Conservation (phyloP, 1,140 invertebrate species). For the Phortica variegata region DNA sequence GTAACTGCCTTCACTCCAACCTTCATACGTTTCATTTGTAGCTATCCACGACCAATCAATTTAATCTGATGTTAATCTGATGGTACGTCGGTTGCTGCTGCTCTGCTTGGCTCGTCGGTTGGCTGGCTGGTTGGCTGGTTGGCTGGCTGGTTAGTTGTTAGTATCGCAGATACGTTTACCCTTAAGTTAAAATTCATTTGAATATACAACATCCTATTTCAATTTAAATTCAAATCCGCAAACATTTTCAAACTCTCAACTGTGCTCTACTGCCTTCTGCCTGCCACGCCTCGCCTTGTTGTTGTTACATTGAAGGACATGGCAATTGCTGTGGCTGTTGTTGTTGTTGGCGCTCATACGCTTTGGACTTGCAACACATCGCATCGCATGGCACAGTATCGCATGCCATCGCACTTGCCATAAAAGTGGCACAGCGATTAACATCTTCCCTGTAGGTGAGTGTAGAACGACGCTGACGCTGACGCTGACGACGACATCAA, state of each 20-base stretch:
- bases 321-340: constrained; percentile 18
- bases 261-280: constrained; percentile 14
- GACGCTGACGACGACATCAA: neutral
- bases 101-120: neutral
- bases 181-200: constrained; percentile 57
- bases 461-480: neutral
- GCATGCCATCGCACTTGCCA: too few relatives aligned
- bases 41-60: constrained; percentile 55
- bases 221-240: constrained; percentile 58
- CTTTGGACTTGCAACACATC: too few relatives aligned
- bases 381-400: too few relatives aligned
- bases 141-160: too few relatives aligned
- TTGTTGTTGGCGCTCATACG: constrained; percentile 47
- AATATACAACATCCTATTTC: constrained; percentile 57
- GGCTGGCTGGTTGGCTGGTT: neutral
- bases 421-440: constrained; percentile 50
- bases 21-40: constrained; percentile 33
- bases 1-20: constrained; percentile 35
- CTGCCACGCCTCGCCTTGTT: constrained; percentile 3
- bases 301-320: too few relatives aligned
- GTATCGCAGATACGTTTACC: constrained; percentile 50
- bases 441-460: constrained; percentile 30
- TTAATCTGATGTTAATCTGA: constrained; percentile 56
- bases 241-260: constrained; percentile 43
- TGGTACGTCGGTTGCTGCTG: constrained; percentile 16